Conservation (phyloP, 2,797 vertebrate species). For the Urosaurus nigricauda region DNA sequence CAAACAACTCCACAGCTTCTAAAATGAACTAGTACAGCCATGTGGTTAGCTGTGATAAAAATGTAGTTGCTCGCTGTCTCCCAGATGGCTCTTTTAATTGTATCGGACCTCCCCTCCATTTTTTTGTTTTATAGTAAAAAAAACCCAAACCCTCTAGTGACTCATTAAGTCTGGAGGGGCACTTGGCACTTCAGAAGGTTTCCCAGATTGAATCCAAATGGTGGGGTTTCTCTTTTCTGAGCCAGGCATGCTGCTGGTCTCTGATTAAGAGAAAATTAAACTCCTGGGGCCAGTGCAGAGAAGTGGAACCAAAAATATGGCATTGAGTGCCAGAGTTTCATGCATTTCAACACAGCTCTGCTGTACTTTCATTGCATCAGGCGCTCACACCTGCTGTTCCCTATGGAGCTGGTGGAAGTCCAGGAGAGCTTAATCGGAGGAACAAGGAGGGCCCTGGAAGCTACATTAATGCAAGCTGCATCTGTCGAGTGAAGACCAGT, state of each 20-base stretch:
- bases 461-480: background rate
- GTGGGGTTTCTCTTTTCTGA: background rate
- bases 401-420: background rate
- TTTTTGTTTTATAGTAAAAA: background rate
- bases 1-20: background rate
- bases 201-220: background rate
- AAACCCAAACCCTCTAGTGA: slow-evolving; percentile 12
- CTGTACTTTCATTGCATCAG: background rate
- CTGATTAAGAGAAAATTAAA: slow-evolving; percentile 32
- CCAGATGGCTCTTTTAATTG: background rate
- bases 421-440: background rate
- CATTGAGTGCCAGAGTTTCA: background rate
- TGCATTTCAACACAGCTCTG: background rate
- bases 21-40: background rate
- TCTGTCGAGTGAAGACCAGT: background rate
- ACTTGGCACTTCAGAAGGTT: background rate
- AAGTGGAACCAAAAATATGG: background rate
- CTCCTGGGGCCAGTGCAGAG: background rate
- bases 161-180: slow-evolving; percentile 8
- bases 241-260: slow-evolving; percentile 3
- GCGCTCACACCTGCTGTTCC: slow-evolving; percentile 26
- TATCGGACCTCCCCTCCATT: background rate
- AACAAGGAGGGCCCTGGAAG: background rate
- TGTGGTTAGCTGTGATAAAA: background rate
- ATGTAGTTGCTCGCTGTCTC: background rate